Evolutionary conservation across 30 jellyfish, hydroid and myxozoan species (phyloP), one percentile per base, ranked within the genome.

Genomic region (Sanderia malayensis): DNA sequence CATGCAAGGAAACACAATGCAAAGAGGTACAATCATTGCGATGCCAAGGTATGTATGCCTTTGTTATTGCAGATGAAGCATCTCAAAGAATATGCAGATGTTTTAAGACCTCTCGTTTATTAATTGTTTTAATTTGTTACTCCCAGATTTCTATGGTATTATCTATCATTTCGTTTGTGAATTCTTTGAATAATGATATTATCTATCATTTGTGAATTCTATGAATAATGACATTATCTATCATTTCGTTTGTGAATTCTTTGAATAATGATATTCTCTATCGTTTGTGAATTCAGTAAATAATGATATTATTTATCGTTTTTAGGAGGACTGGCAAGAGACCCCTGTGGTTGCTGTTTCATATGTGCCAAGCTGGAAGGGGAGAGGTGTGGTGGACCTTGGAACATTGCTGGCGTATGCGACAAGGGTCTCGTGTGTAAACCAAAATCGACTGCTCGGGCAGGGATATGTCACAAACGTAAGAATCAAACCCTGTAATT

Each of bases 311-410:
- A 60, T 19, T 22, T 32, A 31, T 46, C 18, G 22, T 31, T 46
- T 0, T 4, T 33, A 76, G 87, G 87, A 27, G 87, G 87, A 31
- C 61, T 77, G 61, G 46, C 87, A 26, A 69, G n/a, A 22, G 87
- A 63, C 44, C 47, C 74, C 0, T 76, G 87, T 34, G 87, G 87
- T 37, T 76, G 87, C 18, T 76, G 87, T 31, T 41, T 46, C 18
- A 79, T 76, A 11, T 76, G 87, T 37, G 80, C 87, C 46, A 76
- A 76, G 32, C 64, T 76, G 22, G 87, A 76, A 63, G 87, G 87
- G 15, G 87, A 76, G 46, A 60, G 24, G 15, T 76, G 87, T 22
- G 87, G 87, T 2, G 87, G 87, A 4, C 87, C 87, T 8, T 76
- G 87, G 87, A 76, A 76, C 63, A 37, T 76, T 15, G 74, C 64